phyloP scores from a whole-genome alignment of 2,113 vertebrate genomes.

The Collichthys lucidus region DNA sequence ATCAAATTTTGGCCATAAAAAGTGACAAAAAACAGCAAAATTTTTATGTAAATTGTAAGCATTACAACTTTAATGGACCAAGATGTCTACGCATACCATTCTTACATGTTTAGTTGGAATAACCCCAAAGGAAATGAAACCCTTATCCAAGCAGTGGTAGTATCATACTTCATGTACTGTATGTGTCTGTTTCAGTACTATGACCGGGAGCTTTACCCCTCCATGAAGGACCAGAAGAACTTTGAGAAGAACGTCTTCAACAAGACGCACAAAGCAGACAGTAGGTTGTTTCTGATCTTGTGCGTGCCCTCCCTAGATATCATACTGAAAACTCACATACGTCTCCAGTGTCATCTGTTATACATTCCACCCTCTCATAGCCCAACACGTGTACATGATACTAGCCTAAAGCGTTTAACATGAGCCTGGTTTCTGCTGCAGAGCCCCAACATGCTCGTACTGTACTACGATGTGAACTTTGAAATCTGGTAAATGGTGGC shows the following conservation, averaged over 20 bases:
- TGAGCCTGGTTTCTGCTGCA: background rate
- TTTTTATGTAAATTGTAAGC: no score
- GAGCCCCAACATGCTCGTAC: background rate
- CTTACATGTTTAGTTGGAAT: background rate
- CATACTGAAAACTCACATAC: constrained; percentile 36
- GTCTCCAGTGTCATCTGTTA: constrained; percentile 53
- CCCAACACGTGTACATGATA: background rate
- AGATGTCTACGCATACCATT: background rate
- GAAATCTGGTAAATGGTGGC: background rate
- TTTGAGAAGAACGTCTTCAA: constrained; percentile 89
- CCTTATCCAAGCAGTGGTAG: background rate
- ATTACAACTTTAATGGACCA: background rate
- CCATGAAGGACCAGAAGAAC: constrained; percentile 87
- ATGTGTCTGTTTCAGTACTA: constrained; percentile 85
- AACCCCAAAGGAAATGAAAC: background rate
- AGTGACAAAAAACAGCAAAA: no score
- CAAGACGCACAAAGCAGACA: constrained; percentile 88
- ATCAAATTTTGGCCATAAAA: no score
- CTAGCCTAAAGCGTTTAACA: constrained; percentile 15
- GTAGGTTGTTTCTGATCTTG: constrained; percentile 38
- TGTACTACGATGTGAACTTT: background rate
- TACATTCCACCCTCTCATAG: background rate
- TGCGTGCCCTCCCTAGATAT: background rate
- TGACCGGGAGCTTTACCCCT: constrained; percentile 84
- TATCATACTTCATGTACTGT: background rate